A percentile compares a stretch with the other conserved stretches of the same genome.
Evolutionary conservation across 2,888 invertebrate genomes (phyloP).

Genomic region (Cheilosia pagana): DNA sequence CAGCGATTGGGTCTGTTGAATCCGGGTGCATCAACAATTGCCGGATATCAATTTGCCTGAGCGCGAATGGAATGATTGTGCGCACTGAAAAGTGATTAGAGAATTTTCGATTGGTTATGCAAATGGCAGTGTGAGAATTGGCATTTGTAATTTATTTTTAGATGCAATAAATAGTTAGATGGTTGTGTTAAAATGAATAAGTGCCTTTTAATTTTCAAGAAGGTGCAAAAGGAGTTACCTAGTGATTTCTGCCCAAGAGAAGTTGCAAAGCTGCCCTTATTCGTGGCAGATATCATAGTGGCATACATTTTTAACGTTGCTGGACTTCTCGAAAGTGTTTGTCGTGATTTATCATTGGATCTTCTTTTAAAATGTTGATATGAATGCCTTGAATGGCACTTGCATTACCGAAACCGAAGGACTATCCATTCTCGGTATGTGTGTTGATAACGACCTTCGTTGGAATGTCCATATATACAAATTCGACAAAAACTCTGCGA

Average conservation of each 20-base stretch:
- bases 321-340: too few relatives aligned
- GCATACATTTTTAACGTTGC: too few relatives aligned
- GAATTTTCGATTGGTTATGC: conserved; percentile 68
- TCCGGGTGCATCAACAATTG: conserved; percentile 84
- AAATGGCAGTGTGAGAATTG: conserved; percentile 58
- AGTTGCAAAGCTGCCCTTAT: not conserved
- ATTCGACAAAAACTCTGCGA: too few relatives aligned
- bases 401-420: too few relatives aligned
- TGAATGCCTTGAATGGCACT: too few relatives aligned
- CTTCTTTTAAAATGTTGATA: too few relatives aligned
- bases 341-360: too few relatives aligned
- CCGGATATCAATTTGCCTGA: conserved; percentile 78
- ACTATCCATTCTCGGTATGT: too few relatives aligned
- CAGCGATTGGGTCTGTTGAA: conserved; percentile 94
- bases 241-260: too few relatives aligned
- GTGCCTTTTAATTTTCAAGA: not conserved
- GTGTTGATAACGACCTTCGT: too few relatives aligned
- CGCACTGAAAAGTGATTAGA: conserved; percentile 48
- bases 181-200: conserved; percentile 56
- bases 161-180: conserved; percentile 71
- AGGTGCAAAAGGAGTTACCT: too few relatives aligned
- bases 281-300: not conserved
- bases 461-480: too few relatives aligned
- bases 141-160: conserved; percentile 72
- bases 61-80: conserved; percentile 11